Evolutionary conservation across 2,113 vertebrate species (phyloP).

Genomic region (Petrocephalus microphthalmus): DNA sequence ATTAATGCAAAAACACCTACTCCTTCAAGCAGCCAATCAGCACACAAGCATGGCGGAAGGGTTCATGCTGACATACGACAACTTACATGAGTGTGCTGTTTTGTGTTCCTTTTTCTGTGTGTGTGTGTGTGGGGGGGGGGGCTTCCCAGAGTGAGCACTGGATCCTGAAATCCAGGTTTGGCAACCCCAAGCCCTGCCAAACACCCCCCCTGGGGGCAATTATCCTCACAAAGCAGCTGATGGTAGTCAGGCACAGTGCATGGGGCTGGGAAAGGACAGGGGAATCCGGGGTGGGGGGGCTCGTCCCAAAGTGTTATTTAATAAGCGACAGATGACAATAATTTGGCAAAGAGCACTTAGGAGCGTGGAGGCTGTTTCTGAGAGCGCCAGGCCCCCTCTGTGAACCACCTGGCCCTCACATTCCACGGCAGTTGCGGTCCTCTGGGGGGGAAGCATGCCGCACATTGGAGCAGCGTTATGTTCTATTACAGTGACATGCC

Average conservation of each 20-base stretch:
- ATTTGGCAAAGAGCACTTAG: neutral
- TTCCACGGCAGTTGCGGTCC: neutral
- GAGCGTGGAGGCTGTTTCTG: neutral
- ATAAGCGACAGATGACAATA: conserved; percentile 1
- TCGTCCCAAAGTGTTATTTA: conserved; percentile 6
- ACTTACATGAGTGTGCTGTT: neutral
- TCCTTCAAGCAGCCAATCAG: neutral
- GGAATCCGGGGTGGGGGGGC: neutral
- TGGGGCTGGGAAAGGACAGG: neutral
- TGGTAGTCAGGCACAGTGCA: neutral
- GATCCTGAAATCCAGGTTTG: neutral
- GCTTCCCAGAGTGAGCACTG: neutral
- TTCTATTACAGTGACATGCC: neutral
- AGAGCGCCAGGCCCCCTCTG: neutral
- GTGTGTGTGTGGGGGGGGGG: neutral
- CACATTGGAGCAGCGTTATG: neutral
- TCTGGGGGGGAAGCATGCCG: neutral
- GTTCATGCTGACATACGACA: neutral
- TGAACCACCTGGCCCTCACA: neutral
- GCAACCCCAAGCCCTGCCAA: neutral
- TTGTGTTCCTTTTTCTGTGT: neutral
- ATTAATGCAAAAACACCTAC: neutral
- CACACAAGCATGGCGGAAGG: neutral
- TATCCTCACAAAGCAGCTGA: neutral
- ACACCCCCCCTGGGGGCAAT: neutral